Evolutionary conservation across 2,797 vertebrate species (phyloP).

Genomic region (Eulemur coronatus): DNA sequence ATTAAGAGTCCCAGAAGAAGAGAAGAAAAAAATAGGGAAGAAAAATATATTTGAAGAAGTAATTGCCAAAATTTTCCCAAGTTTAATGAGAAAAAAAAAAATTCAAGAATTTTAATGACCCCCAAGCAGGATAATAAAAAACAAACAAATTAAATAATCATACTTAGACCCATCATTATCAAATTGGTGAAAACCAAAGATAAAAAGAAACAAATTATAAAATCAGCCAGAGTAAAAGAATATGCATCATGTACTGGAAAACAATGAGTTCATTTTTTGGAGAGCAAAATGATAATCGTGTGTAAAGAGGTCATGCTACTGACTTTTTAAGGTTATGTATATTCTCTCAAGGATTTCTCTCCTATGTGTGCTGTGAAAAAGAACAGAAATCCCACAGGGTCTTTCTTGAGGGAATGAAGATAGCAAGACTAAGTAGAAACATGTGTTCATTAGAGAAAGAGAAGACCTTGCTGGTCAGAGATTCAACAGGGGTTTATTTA

Average conservation of each 20-base stretch:
- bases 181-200: not conserved
- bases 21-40: not conserved
- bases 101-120: not conserved
- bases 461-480: not conserved
- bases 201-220: not conserved
- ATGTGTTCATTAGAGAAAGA: not conserved
- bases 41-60: slow-evolving; percentile 31
- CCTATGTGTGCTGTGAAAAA: not conserved
- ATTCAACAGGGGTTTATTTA: not conserved
- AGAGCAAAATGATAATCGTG: not conserved
- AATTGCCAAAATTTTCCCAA: not conserved
- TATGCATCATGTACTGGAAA: not conserved
- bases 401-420: not conserved
- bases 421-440: not conserved
- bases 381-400: not conserved
- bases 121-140: not conserved
- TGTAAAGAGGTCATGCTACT: not conserved
- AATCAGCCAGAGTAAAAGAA: not conserved
- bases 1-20: not conserved
- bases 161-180: not conserved
- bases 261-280: not conserved
- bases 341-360: not conserved
- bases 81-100: not conserved
- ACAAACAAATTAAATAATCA: not conserved
- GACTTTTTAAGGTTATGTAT: not conserved